Conservation (phyloP, 2,797 vertebrate genomes). For the Cyprinella venusta region DNA sequence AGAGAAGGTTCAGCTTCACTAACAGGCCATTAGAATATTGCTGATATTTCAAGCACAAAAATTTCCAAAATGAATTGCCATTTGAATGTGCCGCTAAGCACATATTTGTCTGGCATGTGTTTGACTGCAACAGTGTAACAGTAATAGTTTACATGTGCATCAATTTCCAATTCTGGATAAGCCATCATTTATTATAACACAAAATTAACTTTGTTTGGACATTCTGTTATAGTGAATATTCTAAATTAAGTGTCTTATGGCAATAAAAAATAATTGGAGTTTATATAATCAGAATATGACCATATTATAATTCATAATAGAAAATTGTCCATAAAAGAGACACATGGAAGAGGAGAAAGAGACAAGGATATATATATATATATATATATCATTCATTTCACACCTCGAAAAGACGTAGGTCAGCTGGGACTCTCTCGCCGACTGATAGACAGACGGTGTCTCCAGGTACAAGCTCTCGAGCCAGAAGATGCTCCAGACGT, state of each 20-base stretch:
- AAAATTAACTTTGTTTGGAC: neutral
- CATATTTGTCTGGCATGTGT: neutral
- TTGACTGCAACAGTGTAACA: neutral
- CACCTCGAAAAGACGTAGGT: slow-evolving; percentile 94
- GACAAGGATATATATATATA: neutral
- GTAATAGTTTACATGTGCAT: neutral
- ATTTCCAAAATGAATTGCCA: neutral
- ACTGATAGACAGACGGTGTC: slow-evolving; percentile 94
- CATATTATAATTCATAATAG: neutral
- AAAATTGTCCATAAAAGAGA: neutral
- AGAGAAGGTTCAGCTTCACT: slow-evolving; percentile 25
- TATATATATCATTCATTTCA: neutral
- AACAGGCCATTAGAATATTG: neutral
- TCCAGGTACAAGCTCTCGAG: slow-evolving; percentile 94
- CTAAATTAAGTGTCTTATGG: neutral
- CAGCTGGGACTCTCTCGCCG: slow-evolving; percentile 95
- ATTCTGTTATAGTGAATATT: neutral
- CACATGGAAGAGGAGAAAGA: neutral
- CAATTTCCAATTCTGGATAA: neutral
- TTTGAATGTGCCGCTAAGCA: neutral
- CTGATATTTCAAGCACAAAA: slow-evolving; percentile 19
- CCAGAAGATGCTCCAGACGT: slow-evolving; percentile 87
- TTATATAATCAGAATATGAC: neutral
- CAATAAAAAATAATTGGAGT: neutral
- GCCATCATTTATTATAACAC: neutral